These are phyloP conservation scores for Amblyornis subalaris DNA, from an alignment of 2,113 vertebrate species.

Conservation along the genomic window DNA sequence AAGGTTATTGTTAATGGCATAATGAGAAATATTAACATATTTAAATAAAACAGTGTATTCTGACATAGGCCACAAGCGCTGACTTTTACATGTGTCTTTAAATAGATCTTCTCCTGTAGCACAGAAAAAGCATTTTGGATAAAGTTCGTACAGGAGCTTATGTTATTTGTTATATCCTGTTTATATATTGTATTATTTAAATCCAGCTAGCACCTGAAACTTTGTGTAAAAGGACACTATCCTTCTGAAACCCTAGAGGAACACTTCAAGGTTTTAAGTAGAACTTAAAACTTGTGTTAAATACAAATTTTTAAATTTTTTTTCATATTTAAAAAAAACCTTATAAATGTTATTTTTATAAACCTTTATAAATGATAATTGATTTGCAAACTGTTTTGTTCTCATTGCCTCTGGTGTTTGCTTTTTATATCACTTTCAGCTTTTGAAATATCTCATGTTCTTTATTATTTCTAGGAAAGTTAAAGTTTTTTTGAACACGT, in stretches of 20 bases:
- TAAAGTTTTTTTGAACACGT: background rate
- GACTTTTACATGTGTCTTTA: slow-evolving; percentile 42
- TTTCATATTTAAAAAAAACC: background rate
- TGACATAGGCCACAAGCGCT: slow-evolving; percentile 65
- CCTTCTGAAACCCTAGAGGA: background rate
- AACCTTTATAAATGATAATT: background rate
- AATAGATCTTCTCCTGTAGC: slow-evolving; percentile 15
- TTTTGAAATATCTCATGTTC: background rate
- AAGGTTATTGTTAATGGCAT: slow-evolving; percentile 85
- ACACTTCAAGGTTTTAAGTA: background rate
- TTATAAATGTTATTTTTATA: no score
- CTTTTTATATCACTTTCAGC: background rate
- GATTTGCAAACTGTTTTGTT: background rate
- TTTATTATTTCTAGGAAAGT: background rate
- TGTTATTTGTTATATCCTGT: background rate
- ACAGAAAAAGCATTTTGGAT: slow-evolving; percentile 14
- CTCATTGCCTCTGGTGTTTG: background rate
- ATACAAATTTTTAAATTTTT: background rate
- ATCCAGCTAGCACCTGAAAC: background rate
- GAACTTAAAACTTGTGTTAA: background rate
- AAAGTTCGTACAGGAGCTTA: slow-evolving; percentile 10
- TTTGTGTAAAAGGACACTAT: background rate
- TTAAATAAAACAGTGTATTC: slow-evolving; percentile 78
- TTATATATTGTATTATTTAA: background rate
- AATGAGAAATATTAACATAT: slow-evolving; percentile 92